Base-by-base conservation (phyloP, 2,888 invertebrate species). In the Acrocyrtus sp. region DNA sequence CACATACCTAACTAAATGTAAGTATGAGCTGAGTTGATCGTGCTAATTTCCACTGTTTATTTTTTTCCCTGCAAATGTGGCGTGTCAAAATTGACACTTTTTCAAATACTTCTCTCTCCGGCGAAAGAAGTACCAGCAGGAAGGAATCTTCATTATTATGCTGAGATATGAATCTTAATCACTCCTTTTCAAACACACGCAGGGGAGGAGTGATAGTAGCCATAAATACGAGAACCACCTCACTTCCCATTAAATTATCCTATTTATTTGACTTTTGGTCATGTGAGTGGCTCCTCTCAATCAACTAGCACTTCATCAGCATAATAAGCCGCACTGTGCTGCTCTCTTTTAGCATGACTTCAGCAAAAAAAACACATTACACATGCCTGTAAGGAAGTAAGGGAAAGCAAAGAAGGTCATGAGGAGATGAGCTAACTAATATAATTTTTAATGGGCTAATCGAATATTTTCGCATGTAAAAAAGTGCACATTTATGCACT, bases 241-340 rank as follows among this genome's bases (percentile, higher is more conserved):
- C 51, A 51, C 24, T 17, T 54, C 39, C 22, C 56, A 56, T 39
- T 54, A n/a, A n/a, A n/a, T n/a, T n/a, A n/a, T n/a, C n/a, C n/a
- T n/a, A n/a, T n/a, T n/a, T n/a, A n/a, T n/a, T n/a, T n/a, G n/a
- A n/a, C n/a, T n/a, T n/a, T 21, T 54, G 26, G 29, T 34, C n/a
- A n/a, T 6, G n/a, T 39, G 54, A 54, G 39, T 54, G 54, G 26
- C 54, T 54, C 54, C 34, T 54, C 39, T 54, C 39, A 51, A 15
- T 27, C 50, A 50, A 24, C 50, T 27, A 26, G 50, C 8, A 29
- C 27, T 19, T 29, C 19, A 26, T 29, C 15, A 47, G 47, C 4
- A 47, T 47, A 47, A 45, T 26, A 51, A n/a, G n/a, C n/a, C n/a
- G n/a, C 12, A 12, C 34, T 34, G 12, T 8, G 34, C 34, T 34